Evolutionary conservation across 2,113 vertebrate species (phyloP), one percentile per base, ranked within the genome.

Genomic region (Deroptyus accipitrinus): DNA sequence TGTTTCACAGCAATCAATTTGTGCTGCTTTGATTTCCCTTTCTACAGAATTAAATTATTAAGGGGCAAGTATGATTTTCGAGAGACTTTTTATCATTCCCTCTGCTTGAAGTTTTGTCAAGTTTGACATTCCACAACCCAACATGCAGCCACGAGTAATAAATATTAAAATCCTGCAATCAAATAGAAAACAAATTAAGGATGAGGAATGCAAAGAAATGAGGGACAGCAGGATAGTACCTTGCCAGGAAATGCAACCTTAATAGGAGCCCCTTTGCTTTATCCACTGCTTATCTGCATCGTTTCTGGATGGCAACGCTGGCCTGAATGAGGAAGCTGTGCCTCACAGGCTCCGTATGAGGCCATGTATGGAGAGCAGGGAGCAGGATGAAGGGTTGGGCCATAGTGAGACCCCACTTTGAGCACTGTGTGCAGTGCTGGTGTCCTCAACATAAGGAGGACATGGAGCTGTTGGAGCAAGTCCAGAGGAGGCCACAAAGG

Each of bases 1-100:
- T 96, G 94, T 97, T 97, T 95, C 91, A 91, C 79, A 94, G 92
- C 95, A 96, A 97, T 97, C 95, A 92, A 96, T 97, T 97, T 97
- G 94, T 87, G 94, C 96, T 95, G 90, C 94, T 97, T 92, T 95
- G 96, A 96, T 97, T 97, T 97, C 67, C 80, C 83, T 82, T 97
- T 95, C 92, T 95, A 37, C 81, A 79, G 86, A 92, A 96, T 93
- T 92, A 95, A 96, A 96, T 96, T 96, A 96, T 83, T 89, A 83
- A 95, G 84, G 86, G 73, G 81, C 55, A 96, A 94, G 94, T 91
- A 90, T 62, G 86, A 92, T 92, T 97, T 97, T 96, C 79, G 86
- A 80, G 92, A 94, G 86, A 89, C 37, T 92, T 86, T 83, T 91
- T 76, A 84, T 91, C 77, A 70, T 93, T 94, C 54, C 52, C 35